A percentile compares a stretch with the other conserved stretches of the same genome.
These are phyloP conservation scores for Bombus breviceps DNA, from an alignment of 1,140 invertebrate species.

Conservation along the genomic window DNA sequence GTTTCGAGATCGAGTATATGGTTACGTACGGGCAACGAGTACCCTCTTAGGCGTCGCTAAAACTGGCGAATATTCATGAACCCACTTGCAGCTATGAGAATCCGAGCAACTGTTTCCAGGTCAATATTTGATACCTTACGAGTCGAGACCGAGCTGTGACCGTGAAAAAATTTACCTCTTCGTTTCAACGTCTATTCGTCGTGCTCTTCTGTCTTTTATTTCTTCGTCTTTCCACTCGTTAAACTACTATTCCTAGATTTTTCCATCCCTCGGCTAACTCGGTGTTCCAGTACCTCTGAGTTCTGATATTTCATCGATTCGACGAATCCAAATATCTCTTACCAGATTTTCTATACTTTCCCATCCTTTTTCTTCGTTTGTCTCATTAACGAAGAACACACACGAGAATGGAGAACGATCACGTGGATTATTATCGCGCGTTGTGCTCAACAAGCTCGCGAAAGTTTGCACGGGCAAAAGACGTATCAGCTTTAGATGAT, in stretches of 20 bases:
- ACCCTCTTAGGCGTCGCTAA: constrained; percentile 59
- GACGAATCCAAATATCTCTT: too few species aligned
- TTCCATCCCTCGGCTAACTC: too few species aligned
- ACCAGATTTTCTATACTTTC: background rate
- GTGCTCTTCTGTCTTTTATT: background rate
- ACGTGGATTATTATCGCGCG: background rate
- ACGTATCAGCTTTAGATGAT: constrained; percentile 27
- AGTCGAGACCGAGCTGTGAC: constrained; percentile 18
- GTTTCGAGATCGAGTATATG: constrained; percentile 57
- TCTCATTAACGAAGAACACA: background rate
- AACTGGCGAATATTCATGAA: constrained; percentile 64
- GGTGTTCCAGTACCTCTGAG: too few species aligned
- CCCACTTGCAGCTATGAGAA: constrained; percentile 61
- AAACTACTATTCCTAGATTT: background rate
- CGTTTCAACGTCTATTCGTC: too few species aligned
- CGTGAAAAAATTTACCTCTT: constrained; percentile 17
- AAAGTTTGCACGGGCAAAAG: constrained; percentile 12
- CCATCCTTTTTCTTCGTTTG: background rate
- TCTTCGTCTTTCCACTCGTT: background rate
- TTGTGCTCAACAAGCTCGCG: too few species aligned
- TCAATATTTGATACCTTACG: constrained; percentile 63
- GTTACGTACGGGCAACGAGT: constrained; percentile 54
- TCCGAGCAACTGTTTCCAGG: constrained; percentile 64
- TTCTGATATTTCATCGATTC: too few species aligned
- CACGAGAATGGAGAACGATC: background rate